These are phyloP conservation scores for Gerris lacustris DNA, from an alignment of 2,888 invertebrate species.

Conservation along the genomic window DNA sequence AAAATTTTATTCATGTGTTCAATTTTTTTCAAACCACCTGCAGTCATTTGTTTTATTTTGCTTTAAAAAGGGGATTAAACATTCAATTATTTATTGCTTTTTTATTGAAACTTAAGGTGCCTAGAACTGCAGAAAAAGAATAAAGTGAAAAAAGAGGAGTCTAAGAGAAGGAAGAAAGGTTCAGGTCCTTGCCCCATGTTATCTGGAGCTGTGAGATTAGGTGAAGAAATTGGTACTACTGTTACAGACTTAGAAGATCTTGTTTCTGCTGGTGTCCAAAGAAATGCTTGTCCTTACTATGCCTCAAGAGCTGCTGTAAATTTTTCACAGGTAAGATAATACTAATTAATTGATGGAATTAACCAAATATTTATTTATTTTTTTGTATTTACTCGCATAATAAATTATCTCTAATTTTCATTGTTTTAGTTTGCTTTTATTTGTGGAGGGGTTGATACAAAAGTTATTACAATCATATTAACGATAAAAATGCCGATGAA, in stretches of 20 bases:
- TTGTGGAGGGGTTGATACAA: no score
- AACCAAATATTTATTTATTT: no score
- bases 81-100: neutral
- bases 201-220: constrained; percentile 38
- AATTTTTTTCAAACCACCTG: neutral
- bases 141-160: constrained; percentile 45
- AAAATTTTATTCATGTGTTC: no score
- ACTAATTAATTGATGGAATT: no score
- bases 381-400: no score
- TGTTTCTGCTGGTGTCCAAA: constrained; percentile 50
- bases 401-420: no score
- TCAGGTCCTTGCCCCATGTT: constrained; percentile 56
- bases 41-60: neutral
- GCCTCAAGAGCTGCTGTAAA: constrained; percentile 67
- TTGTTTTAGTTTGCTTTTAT: no score
- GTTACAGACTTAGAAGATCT: constrained; percentile 83
- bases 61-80: neutral
- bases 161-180: constrained; percentile 42
- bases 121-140: constrained; percentile 63
- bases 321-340: constrained; percentile 53
- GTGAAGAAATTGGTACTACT: constrained; percentile 51
- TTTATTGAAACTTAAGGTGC: constrained; percentile 43
- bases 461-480: no score
- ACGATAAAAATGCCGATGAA: no score
- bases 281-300: constrained; percentile 88